These are phyloP conservation scores for Chymomyza procnemis DNA, from an alignment of 2,888 invertebrate species.

Conservation along the genomic window DNA sequence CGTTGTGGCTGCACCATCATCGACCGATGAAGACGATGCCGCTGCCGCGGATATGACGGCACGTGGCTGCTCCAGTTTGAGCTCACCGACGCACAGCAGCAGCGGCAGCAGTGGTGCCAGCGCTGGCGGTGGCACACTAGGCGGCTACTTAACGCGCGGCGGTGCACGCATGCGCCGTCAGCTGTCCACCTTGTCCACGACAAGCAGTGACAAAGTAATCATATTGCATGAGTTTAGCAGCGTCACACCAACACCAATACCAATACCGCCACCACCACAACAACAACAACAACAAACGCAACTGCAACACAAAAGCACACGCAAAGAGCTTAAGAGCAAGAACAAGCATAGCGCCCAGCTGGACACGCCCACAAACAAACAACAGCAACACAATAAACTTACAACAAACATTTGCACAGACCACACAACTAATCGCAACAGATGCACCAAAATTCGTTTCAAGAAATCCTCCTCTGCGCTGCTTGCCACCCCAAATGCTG, in stretches of 20 bases:
- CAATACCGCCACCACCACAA: too few relatives aligned
- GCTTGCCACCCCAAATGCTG: background rate
- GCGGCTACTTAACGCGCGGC: conserved; percentile 27
- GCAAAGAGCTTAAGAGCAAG: background rate
- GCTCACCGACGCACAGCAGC: background rate
- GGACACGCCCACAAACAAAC: background rate
- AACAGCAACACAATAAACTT: conserved; percentile 31
- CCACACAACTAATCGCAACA: background rate
- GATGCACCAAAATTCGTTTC: conserved; percentile 11
- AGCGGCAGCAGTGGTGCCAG: conserved; percentile 7
- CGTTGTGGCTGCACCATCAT: background rate
- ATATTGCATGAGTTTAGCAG: conserved; percentile 57
- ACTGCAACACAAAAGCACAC: conserved; percentile 18
- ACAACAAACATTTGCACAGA: background rate
- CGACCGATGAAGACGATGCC: background rate
- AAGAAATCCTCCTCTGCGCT: conserved; percentile 1
- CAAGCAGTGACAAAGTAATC: conserved; percentile 74
- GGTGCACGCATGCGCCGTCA: conserved; percentile 58
- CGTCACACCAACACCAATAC: conserved; percentile 24
- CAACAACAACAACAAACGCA: conserved; percentile 27
- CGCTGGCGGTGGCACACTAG: conserved; percentile 17
- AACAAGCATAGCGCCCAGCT: background rate
- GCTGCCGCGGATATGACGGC: background rate
- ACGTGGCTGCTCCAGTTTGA: conserved; percentile 8
- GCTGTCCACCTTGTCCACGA: conserved; percentile 56